These are phyloP conservation scores for Lissonota sp. DNA, from an alignment of 2,888 invertebrate species.

Conservation along the genomic window DNA sequence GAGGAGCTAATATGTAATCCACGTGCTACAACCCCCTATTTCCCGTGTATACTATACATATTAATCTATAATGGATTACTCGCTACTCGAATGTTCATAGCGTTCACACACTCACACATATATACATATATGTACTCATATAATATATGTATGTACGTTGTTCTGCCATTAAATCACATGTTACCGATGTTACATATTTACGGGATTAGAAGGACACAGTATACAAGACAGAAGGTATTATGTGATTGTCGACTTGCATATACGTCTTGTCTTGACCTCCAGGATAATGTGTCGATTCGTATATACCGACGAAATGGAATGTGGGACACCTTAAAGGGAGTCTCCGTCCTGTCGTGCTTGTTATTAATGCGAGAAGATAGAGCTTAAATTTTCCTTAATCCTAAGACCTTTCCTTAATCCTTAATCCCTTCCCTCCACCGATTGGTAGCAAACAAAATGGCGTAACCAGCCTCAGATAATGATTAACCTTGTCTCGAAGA, in stretches of 20 bases:
- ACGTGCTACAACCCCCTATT: background rate
- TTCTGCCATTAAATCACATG: conserved; percentile 12
- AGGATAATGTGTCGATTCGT: too few species aligned
- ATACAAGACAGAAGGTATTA: conserved; percentile 20
- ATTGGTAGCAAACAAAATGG: too few species aligned
- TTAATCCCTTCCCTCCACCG: too few species aligned
- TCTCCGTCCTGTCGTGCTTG: too few species aligned
- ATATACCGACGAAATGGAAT: too few species aligned
- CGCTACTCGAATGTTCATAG: conserved; percentile 21
- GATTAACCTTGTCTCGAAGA: too few species aligned
- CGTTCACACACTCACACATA: conserved; percentile 4
- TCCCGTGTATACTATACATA: background rate
- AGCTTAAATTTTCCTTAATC: too few species aligned
- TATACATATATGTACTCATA: conserved; percentile 6
- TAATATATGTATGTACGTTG: conserved; percentile 13
- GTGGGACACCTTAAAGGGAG: too few species aligned
- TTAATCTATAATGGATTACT: conserved; percentile 44
- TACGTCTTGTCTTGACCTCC: background rate
- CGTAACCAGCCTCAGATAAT: too few species aligned
- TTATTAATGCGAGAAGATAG: too few species aligned
- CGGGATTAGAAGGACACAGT: conserved; percentile 48
- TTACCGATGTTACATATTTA: conserved; percentile 51
- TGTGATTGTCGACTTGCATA: conserved; percentile 1
- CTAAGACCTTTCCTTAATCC: too few species aligned
- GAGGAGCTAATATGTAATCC: conserved; percentile 24